phyloP scores from a whole-genome alignment of 2,888 invertebrate species.

The Lasioglossum marginatum region DNA sequence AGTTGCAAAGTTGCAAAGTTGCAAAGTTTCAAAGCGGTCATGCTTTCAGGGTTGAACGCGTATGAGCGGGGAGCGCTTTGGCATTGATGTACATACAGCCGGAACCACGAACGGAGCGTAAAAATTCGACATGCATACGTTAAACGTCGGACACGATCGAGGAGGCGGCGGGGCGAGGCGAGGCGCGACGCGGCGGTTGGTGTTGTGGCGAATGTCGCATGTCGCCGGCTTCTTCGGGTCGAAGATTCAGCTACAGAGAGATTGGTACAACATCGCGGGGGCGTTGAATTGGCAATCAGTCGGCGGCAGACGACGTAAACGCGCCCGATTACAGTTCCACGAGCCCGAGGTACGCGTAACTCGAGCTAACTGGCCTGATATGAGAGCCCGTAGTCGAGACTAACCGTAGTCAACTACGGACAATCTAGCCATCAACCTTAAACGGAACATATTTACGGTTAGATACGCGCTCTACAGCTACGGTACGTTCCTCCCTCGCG shows the following conservation, averaged over 20 bases:
- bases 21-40: not conserved
- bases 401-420: slow-evolving; percentile 70
- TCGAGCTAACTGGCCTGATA: slow-evolving; percentile 72
- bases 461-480: slow-evolving; percentile 31
- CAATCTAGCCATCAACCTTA: slow-evolving; percentile 79
- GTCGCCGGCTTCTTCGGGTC: not conserved
- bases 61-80: not conserved
- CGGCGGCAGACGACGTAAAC: slow-evolving; percentile 53
- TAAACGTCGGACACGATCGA: not conserved
- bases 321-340: slow-evolving; percentile 53
- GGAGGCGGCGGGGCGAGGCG: not conserved
- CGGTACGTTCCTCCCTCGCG: not conserved
- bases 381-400: slow-evolving; percentile 66
- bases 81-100: not conserved
- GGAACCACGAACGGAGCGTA: not conserved
- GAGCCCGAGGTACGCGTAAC: slow-evolving; percentile 54
- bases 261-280: slow-evolving; percentile 44
- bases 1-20: not conserved
- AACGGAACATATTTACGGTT: slow-evolving; percentile 77
- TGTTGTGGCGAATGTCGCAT: not conserved
- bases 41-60: not conserved
- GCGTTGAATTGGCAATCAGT: slow-evolving; percentile 67
- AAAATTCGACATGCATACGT: not conserved
- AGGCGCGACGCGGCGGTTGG: not conserved
- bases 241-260: slow-evolving; percentile 5